Percentiles rank a stretch among this genome's conserved stretches.
phyloP scores from a whole-genome alignment of 2,888 invertebrate genomes.

The Hypena proboscidalis region DNA sequence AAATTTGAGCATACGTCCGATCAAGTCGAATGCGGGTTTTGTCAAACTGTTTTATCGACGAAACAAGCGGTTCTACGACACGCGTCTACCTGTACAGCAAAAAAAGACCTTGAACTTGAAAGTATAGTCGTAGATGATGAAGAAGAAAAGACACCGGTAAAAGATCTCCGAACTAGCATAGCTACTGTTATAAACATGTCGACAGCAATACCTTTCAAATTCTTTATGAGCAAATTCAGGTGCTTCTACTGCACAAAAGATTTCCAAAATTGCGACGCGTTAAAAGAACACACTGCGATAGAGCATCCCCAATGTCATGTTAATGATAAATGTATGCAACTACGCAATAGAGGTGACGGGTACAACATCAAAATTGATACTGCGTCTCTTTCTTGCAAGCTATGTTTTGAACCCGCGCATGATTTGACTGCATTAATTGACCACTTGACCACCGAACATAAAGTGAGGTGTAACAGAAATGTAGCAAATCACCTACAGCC shows the following conservation, averaged over 20 bases:
- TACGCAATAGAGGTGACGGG: constrained; percentile 63
- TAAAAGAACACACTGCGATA: constrained; percentile 61
- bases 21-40: constrained; percentile 61
- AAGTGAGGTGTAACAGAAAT: constrained; percentile 48
- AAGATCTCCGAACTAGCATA: constrained; percentile 59
- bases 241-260: constrained; percentile 75
- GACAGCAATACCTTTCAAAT: constrained; percentile 71
- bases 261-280: constrained; percentile 60
- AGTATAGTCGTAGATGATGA: constrained; percentile 39
- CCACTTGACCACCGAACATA: constrained; percentile 58
- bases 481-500: constrained; percentile 55
- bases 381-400: constrained; percentile 59
- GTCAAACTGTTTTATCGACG: constrained; percentile 57
- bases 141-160: constrained; percentile 51
- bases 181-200: constrained; percentile 69
- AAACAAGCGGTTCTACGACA: constrained; percentile 65
- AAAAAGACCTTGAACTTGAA: constrained; percentile 26
- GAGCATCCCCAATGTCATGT: constrained; percentile 69
- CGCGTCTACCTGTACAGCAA: constrained; percentile 55
- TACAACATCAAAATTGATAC: constrained; percentile 68
- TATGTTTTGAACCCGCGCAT: constrained; percentile 53
- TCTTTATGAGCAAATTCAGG: constrained; percentile 64
- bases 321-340: constrained; percentile 60
- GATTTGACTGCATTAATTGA: constrained; percentile 54
- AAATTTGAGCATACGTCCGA: constrained; percentile 57